Evolutionary conservation across 2,888 invertebrate genomes (phyloP), one percentile per base, ranked within the genome.

Genomic region (Drosophila mettleri): DNA sequence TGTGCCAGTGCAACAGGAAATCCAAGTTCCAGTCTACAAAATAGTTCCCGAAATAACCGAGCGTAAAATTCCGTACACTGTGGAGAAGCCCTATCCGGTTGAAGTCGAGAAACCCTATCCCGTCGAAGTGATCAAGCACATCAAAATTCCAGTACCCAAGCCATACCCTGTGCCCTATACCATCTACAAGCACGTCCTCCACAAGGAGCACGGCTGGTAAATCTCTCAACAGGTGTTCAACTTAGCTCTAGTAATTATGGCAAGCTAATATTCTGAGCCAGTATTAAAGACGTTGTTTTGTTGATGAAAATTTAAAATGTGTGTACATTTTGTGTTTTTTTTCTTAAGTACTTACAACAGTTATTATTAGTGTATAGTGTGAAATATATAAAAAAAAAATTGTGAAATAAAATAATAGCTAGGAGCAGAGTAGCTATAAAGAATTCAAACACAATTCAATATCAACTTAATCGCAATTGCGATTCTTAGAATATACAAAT

Each of bases 91-190:
- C 0, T 92, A 92, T 78, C 92, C 92, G 0, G 95, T 95, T 83
- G 95, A 95, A 78, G 94, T 96, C 2, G 95, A 95, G 88, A 95
- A 94, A 88, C 96, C 95, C 6, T 95, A 95, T 93, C 95, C 95
- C 79, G 95, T 96, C 6, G 95, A 95, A 91, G 95, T 96, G 29
- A 94, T 96, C 74, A 96, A 95, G 93, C 95, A 94, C 89, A 95
- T 96, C 49, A 95, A 95, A 89, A 94, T 95, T 45, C 94, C 95
- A 14, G 94, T 95, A 79, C 94, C 95, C 82, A 95, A 95, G 89
- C 95, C 95, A 7, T 95, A 95, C 92, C 95, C 95, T 20, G 95
- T 96, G 79, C 95, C 95, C 78, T 94, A 95, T 12, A 95, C 95
- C 41, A 94, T 95, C 18, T 95, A 95, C 93, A 95, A 95, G 90